A percentile compares a stretch with the other conserved stretches of the same genome.
Evolutionary conservation across 2,797 vertebrate species (phyloP).

Genomic region (Sebastes nivosus): DNA sequence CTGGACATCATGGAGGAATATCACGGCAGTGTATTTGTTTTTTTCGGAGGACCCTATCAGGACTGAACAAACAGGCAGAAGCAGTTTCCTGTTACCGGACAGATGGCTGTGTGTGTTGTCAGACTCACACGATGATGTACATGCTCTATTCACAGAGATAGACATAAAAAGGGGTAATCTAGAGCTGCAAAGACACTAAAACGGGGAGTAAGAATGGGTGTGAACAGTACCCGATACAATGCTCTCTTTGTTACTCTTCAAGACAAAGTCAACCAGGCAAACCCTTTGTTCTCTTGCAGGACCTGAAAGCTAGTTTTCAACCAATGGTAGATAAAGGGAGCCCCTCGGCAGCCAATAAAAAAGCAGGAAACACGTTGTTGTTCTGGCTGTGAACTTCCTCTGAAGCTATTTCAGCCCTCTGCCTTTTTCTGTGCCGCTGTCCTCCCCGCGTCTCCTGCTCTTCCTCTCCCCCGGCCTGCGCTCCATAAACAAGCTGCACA

Average conservation of each 20-base stretch:
- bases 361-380: slow-evolving; percentile 62
- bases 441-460: slow-evolving; percentile 51
- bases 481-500: slow-evolving; percentile 38
- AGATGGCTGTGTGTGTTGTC: slow-evolving; percentile 50
- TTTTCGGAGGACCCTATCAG: slow-evolving; percentile 22
- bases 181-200: slow-evolving; percentile 35
- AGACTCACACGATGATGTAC: slow-evolving; percentile 24
- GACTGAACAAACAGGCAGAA: slow-evolving; percentile 48
- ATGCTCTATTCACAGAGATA: slow-evolving; percentile 24
- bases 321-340: slow-evolving; percentile 62
- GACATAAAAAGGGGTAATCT: slow-evolving; percentile 58
- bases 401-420: slow-evolving; percentile 60
- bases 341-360: slow-evolving; percentile 65
- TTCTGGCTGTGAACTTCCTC: slow-evolving; percentile 68
- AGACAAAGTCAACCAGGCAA: slow-evolving; percentile 53
- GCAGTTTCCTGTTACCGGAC: slow-evolving; percentile 61
- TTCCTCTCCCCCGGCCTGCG: slow-evolving; percentile 33
- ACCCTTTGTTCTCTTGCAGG: slow-evolving; percentile 65
- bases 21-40: slow-evolving; percentile 13
- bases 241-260: slow-evolving; percentile 59
- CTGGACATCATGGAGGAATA: slow-evolving; percentile 29
- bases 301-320: slow-evolving; percentile 54
- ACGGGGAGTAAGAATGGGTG: slow-evolving; percentile 15
- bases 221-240: slow-evolving; percentile 51
- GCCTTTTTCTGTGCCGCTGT: slow-evolving; percentile 48